These are phyloP conservation scores for Ranitomeya variabilis DNA, from an alignment of 2,113 vertebrate species.

Conservation along the genomic window DNA sequence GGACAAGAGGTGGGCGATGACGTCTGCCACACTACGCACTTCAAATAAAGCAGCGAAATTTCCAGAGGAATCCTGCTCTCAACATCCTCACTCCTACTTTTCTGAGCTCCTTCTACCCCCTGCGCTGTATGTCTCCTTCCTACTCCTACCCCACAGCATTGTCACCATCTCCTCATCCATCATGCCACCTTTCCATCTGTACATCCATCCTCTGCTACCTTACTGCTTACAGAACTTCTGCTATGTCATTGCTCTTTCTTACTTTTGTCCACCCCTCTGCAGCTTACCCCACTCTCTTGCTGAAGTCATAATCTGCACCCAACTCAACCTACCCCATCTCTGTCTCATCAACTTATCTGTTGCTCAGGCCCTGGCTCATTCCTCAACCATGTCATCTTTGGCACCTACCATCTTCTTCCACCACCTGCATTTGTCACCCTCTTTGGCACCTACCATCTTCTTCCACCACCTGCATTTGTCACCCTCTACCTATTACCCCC, in stretches of 20 bases:
- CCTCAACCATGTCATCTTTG: not conserved
- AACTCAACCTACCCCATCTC: not conserved
- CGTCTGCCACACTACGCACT: conserved; percentile 41
- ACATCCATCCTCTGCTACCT: conserved; percentile 49
- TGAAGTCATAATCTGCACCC: not conserved
- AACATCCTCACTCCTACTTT: not conserved
- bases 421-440: not conserved
- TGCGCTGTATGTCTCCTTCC: not conserved
- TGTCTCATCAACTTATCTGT: not conserved
- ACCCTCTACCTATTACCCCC: not conserved
- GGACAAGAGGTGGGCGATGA: conserved; percentile 7
- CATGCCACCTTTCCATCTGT: not conserved
- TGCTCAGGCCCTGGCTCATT: not conserved
- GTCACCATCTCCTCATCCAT: not conserved
- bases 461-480: not conserved
- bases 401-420: not conserved
- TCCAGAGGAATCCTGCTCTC: conserved; percentile 33
- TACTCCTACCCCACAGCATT: not conserved
- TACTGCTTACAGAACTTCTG: conserved; percentile 4
- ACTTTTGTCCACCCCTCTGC: conserved; percentile 53
- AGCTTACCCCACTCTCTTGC: not conserved
- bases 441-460: too few relatives aligned
- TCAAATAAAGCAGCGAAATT: conserved; percentile 45
- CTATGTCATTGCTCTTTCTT: conserved; percentile 61
- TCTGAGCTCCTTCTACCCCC: not conserved